A percentile compares a stretch with the other conserved stretches of the same genome.
phyloP scores from a whole-genome alignment of 2,113 vertebrate genomes.

The Tautogolabrus adspersus region DNA sequence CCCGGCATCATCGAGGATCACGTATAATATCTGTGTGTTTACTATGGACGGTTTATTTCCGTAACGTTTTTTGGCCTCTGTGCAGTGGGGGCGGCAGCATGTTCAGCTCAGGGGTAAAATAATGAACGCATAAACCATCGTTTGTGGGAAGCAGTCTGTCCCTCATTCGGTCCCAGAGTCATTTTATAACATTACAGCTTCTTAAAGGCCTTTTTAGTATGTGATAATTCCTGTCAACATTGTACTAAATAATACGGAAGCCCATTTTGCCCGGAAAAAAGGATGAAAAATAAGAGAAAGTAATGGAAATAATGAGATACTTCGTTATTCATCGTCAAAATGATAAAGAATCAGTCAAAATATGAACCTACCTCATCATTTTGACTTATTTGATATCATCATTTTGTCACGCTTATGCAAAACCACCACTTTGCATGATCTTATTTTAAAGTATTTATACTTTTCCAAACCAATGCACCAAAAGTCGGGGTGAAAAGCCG shows the following conservation, averaged over 20 bases:
- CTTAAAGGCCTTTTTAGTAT: conserved; percentile 7
- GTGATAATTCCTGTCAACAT: conserved; percentile 8
- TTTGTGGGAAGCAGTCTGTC: conserved; percentile 21
- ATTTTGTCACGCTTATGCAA: not conserved
- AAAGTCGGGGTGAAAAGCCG: too few species aligned
- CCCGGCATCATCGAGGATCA: conserved; percentile 24
- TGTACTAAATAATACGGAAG: not conserved
- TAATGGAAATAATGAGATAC: not conserved
- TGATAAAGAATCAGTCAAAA: not conserved
- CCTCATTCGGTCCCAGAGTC: not conserved
- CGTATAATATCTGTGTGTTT: conserved; percentile 47
- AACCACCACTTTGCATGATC: not conserved
- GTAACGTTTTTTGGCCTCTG: conserved; percentile 20
- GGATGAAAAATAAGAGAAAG: not conserved
- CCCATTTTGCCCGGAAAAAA: not conserved
- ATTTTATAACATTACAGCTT: not conserved
- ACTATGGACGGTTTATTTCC: conserved; percentile 27
- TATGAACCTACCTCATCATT: not conserved
- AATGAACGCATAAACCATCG: conserved; percentile 6
- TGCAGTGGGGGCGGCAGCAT: not conserved
- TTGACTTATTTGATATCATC: not conserved
- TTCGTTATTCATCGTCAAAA: not conserved
- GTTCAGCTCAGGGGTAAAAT: conserved; percentile 10
- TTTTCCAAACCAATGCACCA: not conserved
- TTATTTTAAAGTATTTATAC: not conserved